phyloP scores from a whole-genome alignment of 2,797 vertebrate species.

The Balearica regulorum region DNA sequence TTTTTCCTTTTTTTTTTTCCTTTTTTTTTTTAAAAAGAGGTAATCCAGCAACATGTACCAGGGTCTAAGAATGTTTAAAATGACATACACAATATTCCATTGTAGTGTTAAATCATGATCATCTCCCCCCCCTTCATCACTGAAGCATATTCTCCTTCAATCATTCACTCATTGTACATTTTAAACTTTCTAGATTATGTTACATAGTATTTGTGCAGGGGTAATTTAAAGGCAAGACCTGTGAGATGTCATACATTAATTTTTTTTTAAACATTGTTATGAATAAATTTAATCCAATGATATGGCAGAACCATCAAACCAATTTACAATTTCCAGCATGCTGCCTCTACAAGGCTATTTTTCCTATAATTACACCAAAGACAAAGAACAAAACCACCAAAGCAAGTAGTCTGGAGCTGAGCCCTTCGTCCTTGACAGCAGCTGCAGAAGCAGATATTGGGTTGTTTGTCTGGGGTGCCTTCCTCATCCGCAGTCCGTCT shows the following conservation, averaged over 20 bases:
- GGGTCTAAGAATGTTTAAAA: constrained; percentile 76
- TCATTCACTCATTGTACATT: constrained; percentile 70
- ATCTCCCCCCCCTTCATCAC: constrained; percentile 64
- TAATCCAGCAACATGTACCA: constrained; percentile 68
- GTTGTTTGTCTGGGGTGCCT: constrained; percentile 84
- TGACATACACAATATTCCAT: constrained; percentile 80
- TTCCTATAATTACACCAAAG: constrained; percentile 92
- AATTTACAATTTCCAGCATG: constrained; percentile 76
- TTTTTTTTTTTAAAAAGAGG: constrained; percentile 55
- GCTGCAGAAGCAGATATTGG: constrained; percentile 70
- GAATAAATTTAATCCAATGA: constrained; percentile 86
- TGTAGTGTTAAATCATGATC: constrained; percentile 73
- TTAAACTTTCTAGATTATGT: constrained; percentile 76
- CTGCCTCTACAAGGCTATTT: constrained; percentile 90
- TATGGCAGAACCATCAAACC: constrained; percentile 83
- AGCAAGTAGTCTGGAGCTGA: constrained; percentile 85
- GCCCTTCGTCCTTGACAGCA: constrained; percentile 86
- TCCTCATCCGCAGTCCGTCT: constrained; percentile 93
- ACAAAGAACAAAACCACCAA: constrained; percentile 92
- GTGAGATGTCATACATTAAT: constrained; percentile 85
- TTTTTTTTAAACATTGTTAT: constrained; percentile 79
- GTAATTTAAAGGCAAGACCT: constrained; percentile 90
- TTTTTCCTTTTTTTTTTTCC: background rate
- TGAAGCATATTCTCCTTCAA: constrained; percentile 72
- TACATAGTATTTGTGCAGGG: constrained; percentile 75